Evolutionary conservation across 2,888 invertebrate species (phyloP), one percentile per base, ranked within the genome.

Genomic region (Ptilodon capucinus): DNA sequence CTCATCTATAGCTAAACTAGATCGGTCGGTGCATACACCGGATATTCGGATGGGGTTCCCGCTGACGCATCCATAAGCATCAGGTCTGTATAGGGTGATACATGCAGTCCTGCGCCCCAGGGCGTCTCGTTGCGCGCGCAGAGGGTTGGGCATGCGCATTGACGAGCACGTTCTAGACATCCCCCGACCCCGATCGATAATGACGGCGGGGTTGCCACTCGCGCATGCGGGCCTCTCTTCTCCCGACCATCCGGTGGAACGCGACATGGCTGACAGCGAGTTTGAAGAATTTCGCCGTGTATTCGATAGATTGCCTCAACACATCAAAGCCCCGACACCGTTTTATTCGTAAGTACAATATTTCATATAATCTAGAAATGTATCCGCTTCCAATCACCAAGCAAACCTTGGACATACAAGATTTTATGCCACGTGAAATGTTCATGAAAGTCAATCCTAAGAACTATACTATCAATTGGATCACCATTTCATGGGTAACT

Each of bases 231-330:
- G 51, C 60, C 62, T 53, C 60, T 69, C 63, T 71, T 57, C 69
- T 62, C 61, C 65, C 64, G 66, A 94, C 95, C 90, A 95, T 96
- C 96, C 96, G 96, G 77, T 84, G 86, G 76, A 76, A 79, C 87
- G 79, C 92, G 92, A 92, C 91, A 97, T 97, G 97, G 97, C 97
- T 76, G 97, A 97, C 92, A 95, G 95, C 84, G 97, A 97, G 91
- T 97, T 96, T 91, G 97, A 97, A 90, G 96, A 97, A 93, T 97
- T 97, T 92, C 95, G 95, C 75, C 95, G 95, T 75, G 94, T 95
- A 83, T 97, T 96, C 86, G 96, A 97, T 75, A 93, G 94, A 88
- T 91, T 95, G 81, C 95, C 95, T 51, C 95, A 95, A 79, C 94
- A 95, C 74, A 93, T 94, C 62, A 95, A 94, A 81, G 94, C 95